These are phyloP conservation scores for Pogonognathellus flavescens DNA, from an alignment of 1,140 invertebrate species.

Conservation along the genomic window DNA sequence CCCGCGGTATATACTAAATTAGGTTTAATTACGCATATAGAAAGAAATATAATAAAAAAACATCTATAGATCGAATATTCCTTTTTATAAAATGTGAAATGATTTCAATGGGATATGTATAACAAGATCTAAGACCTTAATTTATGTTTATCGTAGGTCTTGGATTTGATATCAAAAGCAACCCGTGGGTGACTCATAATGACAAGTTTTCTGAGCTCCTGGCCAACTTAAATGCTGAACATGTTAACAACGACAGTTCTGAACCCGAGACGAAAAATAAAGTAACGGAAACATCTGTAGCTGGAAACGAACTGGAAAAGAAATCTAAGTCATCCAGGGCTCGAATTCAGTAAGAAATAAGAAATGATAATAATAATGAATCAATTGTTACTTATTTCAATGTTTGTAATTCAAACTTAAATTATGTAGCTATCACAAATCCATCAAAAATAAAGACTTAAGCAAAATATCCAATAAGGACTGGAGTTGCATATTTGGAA, in stretches of 20 bases:
- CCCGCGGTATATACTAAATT: conserved; percentile 43
- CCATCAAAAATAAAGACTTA: conserved; percentile 64
- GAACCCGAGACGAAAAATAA: not conserved
- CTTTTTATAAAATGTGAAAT: not conserved
- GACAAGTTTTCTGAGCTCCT: conserved; percentile 60
- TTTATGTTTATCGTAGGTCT: conserved; percentile 54
- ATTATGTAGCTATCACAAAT: conserved; percentile 62
- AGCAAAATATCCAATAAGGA: conserved; percentile 58
- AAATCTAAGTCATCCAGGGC: conserved; percentile 61
- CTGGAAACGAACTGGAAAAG: conserved; percentile 52
- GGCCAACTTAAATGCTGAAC: conserved; percentile 14
- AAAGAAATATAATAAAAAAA: no score
- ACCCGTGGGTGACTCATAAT: conserved; percentile 63
- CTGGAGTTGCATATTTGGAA: conserved; percentile 64
- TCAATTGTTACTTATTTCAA: not conserved
- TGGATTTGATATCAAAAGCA: conserved; percentile 56
- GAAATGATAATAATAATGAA: not conserved
- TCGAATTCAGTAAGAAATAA: conserved; percentile 63
- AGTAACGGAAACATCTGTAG: not conserved
- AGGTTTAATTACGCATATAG: not conserved
- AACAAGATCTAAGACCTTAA: not conserved
- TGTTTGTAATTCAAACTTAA: not conserved
- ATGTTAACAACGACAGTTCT: not conserved
- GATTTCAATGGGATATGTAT: not conserved
- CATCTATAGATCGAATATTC: no score